Evolutionary conservation across 2,888 invertebrate genomes (phyloP).

Genomic region (Pristionchus japonicus): DNA sequence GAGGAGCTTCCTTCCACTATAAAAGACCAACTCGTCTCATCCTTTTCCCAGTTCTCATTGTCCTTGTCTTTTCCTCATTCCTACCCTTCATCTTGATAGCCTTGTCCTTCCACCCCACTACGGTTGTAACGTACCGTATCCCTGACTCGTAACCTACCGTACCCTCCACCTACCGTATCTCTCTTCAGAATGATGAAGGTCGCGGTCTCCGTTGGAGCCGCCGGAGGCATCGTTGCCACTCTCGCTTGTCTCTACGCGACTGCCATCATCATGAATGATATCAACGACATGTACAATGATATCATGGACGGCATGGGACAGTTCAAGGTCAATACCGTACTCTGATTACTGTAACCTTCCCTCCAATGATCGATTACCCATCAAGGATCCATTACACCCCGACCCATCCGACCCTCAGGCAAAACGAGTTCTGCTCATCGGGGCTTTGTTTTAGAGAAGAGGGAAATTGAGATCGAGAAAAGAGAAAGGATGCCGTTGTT

Average conservation of each 20-base stretch:
- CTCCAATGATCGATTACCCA: not conserved
- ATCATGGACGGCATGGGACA: constrained; percentile 65
- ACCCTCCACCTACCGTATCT: not conserved
- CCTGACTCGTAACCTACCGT: not conserved
- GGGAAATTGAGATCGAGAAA: not conserved
- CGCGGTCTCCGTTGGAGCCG: constrained; percentile 62
- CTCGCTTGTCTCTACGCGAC: constrained; percentile 62
- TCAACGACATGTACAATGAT: constrained; percentile 66
- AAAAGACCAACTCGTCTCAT: not conserved
- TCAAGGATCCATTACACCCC: not conserved
- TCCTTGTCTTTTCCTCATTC: constrained; percentile 22
- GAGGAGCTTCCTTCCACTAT: not conserved
- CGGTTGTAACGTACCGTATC: not conserved
- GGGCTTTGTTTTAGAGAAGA: constrained; percentile 1
- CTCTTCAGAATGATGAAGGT: constrained; percentile 61
- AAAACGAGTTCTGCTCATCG: not conserved
- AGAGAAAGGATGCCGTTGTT: not conserved
- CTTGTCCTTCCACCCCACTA: not conserved
- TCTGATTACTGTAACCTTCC: not conserved
- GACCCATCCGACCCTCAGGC: not conserved
- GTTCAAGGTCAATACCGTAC: constrained; percentile 53
- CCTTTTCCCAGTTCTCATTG: not conserved
- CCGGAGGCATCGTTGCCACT: constrained; percentile 58
- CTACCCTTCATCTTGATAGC: not conserved
- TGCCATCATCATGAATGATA: constrained; percentile 64